Conservation (phyloP, 1,140 invertebrate species). For the Euwallacea fornicatus region DNA sequence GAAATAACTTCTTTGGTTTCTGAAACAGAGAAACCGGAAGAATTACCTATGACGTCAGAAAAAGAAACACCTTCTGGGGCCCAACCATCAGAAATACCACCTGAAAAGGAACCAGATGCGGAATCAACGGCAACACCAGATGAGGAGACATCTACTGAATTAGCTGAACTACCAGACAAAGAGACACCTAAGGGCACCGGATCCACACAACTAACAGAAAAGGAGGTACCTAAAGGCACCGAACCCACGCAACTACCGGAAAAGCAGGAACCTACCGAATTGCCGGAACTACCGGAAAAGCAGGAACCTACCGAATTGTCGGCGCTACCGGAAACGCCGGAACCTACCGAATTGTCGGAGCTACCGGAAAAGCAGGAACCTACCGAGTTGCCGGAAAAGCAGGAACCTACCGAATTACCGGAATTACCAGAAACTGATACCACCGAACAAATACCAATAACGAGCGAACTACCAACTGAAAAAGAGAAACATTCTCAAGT, state of each 20-base stretch:
- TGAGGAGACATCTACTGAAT: too few relatives aligned
- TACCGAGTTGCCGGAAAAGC: too few relatives aligned
- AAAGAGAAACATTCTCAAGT: background rate
- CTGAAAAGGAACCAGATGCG: conserved; percentile 2
- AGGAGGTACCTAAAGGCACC: too few relatives aligned
- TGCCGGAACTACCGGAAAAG: conserved; percentile 39
- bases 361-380: too few relatives aligned
- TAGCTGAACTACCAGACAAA: conserved; percentile 12
- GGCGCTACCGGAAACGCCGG: background rate
- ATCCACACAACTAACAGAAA: too few relatives aligned
- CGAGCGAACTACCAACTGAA: background rate
- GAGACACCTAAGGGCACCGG: background rate
- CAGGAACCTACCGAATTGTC: background rate
- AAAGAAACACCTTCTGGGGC: too few relatives aligned
- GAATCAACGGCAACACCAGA: background rate
- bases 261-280: conserved; percentile 10
- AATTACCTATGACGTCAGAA: conserved; percentile 1
- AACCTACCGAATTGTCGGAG: background rate
- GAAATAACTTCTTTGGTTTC: conserved; percentile 6
- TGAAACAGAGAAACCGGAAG: conserved; percentile 27
- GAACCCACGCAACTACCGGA: background rate
- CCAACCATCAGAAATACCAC: conserved; percentile 9
- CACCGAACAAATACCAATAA: too few relatives aligned
- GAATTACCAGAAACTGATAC: too few relatives aligned
- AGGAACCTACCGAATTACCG: too few relatives aligned